These are phyloP conservation scores for Agrotis segetum DNA, from an alignment of 2,888 invertebrate species.

Conservation along the genomic window DNA sequence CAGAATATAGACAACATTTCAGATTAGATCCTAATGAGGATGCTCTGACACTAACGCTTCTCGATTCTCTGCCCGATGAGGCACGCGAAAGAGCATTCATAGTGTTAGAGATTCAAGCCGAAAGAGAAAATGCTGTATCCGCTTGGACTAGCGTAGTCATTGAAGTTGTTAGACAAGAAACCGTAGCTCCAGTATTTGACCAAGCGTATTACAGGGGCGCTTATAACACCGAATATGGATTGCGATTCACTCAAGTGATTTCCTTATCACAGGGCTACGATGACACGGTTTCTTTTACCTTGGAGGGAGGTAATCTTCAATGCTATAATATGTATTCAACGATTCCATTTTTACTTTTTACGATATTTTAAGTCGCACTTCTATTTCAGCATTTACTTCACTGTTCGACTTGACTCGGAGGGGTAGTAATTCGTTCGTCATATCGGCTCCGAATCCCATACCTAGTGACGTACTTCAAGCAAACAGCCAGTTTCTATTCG, in stretches of 20 bases:
- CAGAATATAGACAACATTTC: slow-evolving; percentile 73
- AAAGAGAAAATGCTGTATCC: slow-evolving; percentile 74
- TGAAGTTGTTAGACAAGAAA: slow-evolving; percentile 67
- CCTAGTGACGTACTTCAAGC: slow-evolving; percentile 65
- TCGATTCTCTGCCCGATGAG: slow-evolving; percentile 63
- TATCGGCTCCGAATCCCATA: slow-evolving; percentile 50
- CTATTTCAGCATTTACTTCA: slow-evolving; percentile 59
- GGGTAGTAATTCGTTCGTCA: slow-evolving; percentile 45
- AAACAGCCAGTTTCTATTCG: slow-evolving; percentile 67
- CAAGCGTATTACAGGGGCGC: slow-evolving; percentile 74
- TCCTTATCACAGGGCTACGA: slow-evolving; percentile 73
- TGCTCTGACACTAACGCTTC: slow-evolving; percentile 64
- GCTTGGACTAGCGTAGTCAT: slow-evolving; percentile 73
- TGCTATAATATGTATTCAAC: background rate
- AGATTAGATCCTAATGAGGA: slow-evolving; percentile 61
- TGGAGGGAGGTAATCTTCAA: slow-evolving; percentile 72
- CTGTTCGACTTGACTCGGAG: slow-evolving; percentile 61
- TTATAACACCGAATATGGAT: slow-evolving; percentile 66
- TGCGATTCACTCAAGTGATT: slow-evolving; percentile 70
- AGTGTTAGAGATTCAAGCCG: slow-evolving; percentile 77
- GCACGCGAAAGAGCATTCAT: slow-evolving; percentile 70
- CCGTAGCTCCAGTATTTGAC: slow-evolving; percentile 69
- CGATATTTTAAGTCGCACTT: background rate
- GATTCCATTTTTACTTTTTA: background rate
- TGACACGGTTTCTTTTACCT: slow-evolving; percentile 69